Base-by-base conservation (phyloP, 2,888 invertebrate species). In the Acleris sparsana region DNA sequence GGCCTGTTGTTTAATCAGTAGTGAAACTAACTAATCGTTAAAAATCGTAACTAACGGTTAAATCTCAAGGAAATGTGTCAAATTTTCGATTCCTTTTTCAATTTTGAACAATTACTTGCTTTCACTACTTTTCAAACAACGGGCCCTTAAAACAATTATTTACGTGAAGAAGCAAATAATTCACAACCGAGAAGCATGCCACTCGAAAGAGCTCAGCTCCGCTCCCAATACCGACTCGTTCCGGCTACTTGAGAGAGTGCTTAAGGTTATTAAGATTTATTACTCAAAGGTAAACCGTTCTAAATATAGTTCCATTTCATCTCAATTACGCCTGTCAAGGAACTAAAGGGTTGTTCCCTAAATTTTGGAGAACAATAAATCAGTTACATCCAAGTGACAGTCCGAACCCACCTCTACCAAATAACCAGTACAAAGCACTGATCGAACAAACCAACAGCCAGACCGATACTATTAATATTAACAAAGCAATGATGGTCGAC, bases 401-500 rank as follows among this genome's bases (percentile, higher is more conserved):
- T 61, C 33, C 57, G 62, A 43, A 53, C 62, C 57, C 39, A 62
- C 56, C 61, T 63, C 46, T 57, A 62, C 46, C 52, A 57, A 57
- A 57, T 53, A 57, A 53, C 69, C 61, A 67, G 57, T 69, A 62
- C 57, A 58, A 59, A 67, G 59, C 64, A 57, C 55, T 59, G 62
- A 73, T 76, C 72, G 66, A 74, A 75, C 71, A 75, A 72, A 77
- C 71, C 69, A 72, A 77, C 77, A 75, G 74, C 73, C 72, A 69
- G 70, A 76, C 69, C 77, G 71, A 75, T 77, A 79, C 74, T 39
- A 39, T 39, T n/a, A 46, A 16, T 76, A 81, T 80, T 80, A 63
- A 69, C 69, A 68, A 68, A 66, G 63, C 57, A 68, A 80, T 77
- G 76, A 76, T 76, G 75, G 76, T 76, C 78, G 74, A 77, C 77